Evolutionary conservation across 2,888 invertebrate genomes (phyloP), one percentile per base, ranked within the genome.

Genomic region (Trypoxylon attenuatum): DNA sequence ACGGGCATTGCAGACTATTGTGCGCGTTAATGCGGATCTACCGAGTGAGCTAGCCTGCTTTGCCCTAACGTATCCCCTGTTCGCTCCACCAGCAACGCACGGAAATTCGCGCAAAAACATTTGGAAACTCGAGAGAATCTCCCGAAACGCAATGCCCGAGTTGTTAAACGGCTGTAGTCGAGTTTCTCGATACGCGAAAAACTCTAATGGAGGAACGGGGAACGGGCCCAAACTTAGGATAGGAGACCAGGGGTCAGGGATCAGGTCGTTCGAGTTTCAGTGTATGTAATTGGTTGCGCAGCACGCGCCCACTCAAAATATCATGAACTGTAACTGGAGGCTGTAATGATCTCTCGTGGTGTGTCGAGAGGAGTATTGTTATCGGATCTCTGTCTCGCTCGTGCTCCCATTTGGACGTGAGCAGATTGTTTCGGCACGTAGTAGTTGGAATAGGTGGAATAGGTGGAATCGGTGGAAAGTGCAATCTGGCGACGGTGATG

Each of bases 401-500:
- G n/a, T n/a, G n/a, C n/a, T n/a, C n/a, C n/a, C n/a, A n/a, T n/a
- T 25, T 5, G 25, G 25, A 25, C 8, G 5, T 25, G 25, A 25
- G 25, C 8, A 25, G 25, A 25, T 25, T 25, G 25, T 6, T 27
- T 10, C 27, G 27, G 8, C 8, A 1, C n/a, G 27, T 6, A 27
- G 27, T 27, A 27, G 27, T 27, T n/a, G 27, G 27, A 10, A 27
- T 27, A 27, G 27, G 8, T 27, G 25, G 25, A n/a, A 27, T 27
- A 23, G 56, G 50, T 52, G 49, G 46, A 50, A 54, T 52, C 29
- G 54, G 55, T 60, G 69, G 41, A 64, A 69, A 49, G 71, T 61
- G 69, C 65, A 72, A 72, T 72, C 73, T 62, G 72, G 65, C 42
- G 56, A 15, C 41, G 54, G 43, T 55, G 66, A 67, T 74, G 62